Base-by-base conservation (phyloP, 2,113 vertebrate genomes). In the Oreocharis arfaki region DNA sequence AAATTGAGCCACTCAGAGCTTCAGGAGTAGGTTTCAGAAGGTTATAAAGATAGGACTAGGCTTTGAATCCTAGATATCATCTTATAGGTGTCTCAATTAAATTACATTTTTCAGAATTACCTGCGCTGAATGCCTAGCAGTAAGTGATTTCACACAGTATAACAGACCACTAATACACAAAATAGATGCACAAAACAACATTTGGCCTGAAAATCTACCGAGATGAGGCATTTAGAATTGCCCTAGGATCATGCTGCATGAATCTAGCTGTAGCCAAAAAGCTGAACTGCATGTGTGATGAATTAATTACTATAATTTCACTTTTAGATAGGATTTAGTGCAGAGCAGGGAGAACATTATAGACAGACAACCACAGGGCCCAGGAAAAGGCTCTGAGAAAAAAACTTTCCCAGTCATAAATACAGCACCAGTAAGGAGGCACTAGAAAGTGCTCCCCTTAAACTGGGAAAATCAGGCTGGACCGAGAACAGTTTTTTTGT, bases 1-100 rank as follows among this genome's bases (percentile, higher is more conserved):
- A 89, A 96, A 96, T 39, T 75, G 46, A 91, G 33, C 53, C 6
- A 3, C 39, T 94, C 63, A 79, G 11, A 83, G 56, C 60, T 96
- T 95, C 86, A 85, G 67, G 19, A 95, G 63, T 70, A 64, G 64
- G 35, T 96, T 97, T 93, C 76, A 84, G 63, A 85, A 94, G 12
- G 57, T 87, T 95, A 57, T 70, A 73, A 88, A 94, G 91, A 85
- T 75, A 89, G n/a, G 47, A 64, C 50, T 30, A 53, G 50, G 75
- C 13, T 93, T 92, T 94, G 95, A 94, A 95, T 96, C 81, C 76
- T 91, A 90, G 69, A 92, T 95, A 84, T 93, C 42, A 90, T 90
- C 89, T 97, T 91, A 16, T 52, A 93, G 93, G 44, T 82, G 24
- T 79, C 20, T 92, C 77, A 96, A 96, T 96, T 96, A 96, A 97